Percentiles rank a stretch among this genome's conserved stretches.
Evolutionary conservation across 2,113 vertebrate genomes (phyloP).

Genomic region (Chrysemys picta): DNA sequence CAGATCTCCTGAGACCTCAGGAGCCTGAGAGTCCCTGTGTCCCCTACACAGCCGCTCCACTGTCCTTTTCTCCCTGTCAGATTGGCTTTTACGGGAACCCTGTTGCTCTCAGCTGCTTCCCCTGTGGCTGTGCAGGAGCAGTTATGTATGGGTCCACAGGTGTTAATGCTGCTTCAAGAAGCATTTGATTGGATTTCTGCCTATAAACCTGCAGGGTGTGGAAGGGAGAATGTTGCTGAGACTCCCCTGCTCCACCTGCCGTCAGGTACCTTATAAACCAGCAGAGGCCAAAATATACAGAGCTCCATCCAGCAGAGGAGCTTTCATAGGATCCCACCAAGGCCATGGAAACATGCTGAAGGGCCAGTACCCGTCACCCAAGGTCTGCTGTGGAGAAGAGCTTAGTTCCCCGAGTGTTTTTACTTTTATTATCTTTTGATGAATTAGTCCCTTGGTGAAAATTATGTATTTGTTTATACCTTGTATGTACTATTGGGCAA

Average conservation of each 20-base stretch:
- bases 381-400: neutral
- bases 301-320: neutral
- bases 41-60: neutral
- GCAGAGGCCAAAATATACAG: neutral
- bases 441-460: conserved; percentile 65
- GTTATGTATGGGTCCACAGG: neutral
- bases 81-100: neutral
- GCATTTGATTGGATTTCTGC: neutral
- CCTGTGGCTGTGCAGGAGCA: neutral
- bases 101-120: neutral
- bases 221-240: neutral
- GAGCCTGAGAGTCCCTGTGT: neutral
- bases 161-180: neutral
- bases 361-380: neutral
- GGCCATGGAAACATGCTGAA: neutral
- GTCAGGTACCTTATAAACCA: neutral
- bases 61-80: neutral
- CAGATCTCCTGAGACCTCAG: neutral
- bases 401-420: neutral
- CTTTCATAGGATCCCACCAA: neutral
- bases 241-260: conserved; percentile 43
- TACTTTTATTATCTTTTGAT: conserved; percentile 53
- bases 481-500: conserved; percentile 46
- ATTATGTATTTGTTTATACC: conserved; percentile 18
- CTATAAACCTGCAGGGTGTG: neutral